Conservation (phyloP, 2,113 vertebrate species). For the Percopsis transmontana region DNA sequence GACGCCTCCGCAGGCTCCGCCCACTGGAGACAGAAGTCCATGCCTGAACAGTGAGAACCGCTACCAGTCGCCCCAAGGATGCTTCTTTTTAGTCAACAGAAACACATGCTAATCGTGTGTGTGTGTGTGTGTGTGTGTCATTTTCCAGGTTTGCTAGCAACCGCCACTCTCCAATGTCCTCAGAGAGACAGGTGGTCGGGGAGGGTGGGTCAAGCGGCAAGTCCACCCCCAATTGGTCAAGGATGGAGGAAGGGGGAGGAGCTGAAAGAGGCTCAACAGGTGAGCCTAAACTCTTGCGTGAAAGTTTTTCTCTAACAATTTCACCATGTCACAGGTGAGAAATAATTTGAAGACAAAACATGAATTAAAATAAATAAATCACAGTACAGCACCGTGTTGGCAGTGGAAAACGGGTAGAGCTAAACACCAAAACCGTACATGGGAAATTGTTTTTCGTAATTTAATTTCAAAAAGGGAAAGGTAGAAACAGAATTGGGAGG, state of each 20-base stretch:
- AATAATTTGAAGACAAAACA: too few relatives aligned
- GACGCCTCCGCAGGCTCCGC: slow-evolving; percentile 90
- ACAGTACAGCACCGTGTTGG: too few relatives aligned
- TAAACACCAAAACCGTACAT: background rate
- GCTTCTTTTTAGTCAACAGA: too few relatives aligned
- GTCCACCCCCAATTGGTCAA: slow-evolving; percentile 89
- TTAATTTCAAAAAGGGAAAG: background rate
- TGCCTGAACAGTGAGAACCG: slow-evolving; percentile 93
- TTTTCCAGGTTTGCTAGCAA: slow-evolving; percentile 88
- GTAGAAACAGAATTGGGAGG: background rate
- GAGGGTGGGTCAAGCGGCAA: slow-evolving; percentile 86
- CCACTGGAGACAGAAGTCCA: slow-evolving; percentile 95
- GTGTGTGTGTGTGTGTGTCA: background rate
- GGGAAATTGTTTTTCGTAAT: too few relatives aligned
- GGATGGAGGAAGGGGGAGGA: slow-evolving; percentile 84
- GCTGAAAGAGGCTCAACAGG: slow-evolving; percentile 61
- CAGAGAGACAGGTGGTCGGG: slow-evolving; percentile 86
- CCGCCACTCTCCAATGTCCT: slow-evolving; percentile 90
- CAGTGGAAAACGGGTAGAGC: background rate
- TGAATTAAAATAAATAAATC: too few relatives aligned
- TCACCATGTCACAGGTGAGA: too few relatives aligned
- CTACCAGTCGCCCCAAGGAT: background rate
- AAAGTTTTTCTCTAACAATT: slow-evolving; percentile 1
- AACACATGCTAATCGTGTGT: background rate
- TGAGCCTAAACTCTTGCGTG: slow-evolving; percentile 10